phyloP scores from a whole-genome alignment of 2,113 vertebrate species.

The Neomonachus schauinslandi region DNA sequence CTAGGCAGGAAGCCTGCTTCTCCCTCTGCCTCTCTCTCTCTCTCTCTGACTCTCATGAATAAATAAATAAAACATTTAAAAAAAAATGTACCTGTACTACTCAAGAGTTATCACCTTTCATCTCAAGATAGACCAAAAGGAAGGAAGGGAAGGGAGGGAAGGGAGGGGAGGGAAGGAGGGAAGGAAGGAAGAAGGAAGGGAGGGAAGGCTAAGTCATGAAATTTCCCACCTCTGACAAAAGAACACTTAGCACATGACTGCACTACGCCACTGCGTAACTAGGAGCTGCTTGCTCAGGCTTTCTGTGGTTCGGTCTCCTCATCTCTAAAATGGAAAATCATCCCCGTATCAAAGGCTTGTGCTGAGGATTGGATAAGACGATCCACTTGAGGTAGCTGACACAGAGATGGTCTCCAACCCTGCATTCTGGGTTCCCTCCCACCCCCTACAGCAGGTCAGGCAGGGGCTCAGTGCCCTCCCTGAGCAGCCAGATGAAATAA shows the following conservation, averaged over 20 bases:
- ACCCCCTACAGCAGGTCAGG: accelerated
- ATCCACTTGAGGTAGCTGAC: neutral
- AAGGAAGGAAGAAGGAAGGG: neutral
- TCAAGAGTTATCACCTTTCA: neutral
- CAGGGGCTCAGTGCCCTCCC: neutral
- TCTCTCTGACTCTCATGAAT: no score
- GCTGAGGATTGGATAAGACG: neutral
- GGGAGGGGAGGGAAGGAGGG: neutral
- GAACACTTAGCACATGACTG: neutral
- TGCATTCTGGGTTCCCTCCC: neutral
- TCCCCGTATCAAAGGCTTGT: neutral
- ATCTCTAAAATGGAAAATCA: neutral
- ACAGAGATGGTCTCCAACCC: neutral
- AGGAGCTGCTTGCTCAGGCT: neutral
- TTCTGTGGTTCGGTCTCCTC: neutral
- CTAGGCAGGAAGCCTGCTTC: no score
- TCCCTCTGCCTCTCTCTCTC: no score
- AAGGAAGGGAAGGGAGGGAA: neutral
- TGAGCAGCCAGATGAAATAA: neutral
- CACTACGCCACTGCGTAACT: no score
- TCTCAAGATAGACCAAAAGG: neutral
- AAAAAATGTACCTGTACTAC: neutral
- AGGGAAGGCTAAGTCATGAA: neutral
- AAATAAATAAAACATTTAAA: no score
- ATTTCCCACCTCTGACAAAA: neutral